These are phyloP conservation scores for Artibeus lituratus DNA, from an alignment of 2,797 vertebrate genomes.

Conservation along the genomic window DNA sequence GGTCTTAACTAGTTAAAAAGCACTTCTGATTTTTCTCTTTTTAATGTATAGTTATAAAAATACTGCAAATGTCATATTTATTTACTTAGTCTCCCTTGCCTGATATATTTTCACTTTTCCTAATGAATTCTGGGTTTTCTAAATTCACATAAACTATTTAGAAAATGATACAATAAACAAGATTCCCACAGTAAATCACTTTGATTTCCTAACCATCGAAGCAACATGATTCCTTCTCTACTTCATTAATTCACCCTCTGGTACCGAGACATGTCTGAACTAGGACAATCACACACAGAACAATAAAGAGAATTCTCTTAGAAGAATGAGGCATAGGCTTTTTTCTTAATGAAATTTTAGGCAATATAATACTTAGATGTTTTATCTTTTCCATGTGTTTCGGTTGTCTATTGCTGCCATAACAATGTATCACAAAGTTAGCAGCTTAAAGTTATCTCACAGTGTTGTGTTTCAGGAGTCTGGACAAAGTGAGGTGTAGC, in stretches of 20 bases:
- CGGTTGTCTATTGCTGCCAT: background rate
- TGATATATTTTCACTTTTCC: background rate
- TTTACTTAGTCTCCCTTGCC: background rate
- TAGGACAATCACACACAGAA: background rate
- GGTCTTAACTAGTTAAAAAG: background rate
- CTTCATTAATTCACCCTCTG: background rate
- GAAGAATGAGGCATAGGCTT: background rate
- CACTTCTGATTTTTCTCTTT: background rate
- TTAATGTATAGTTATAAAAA: background rate
- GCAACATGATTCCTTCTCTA: background rate
- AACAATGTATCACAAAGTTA: background rate
- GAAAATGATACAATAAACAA: background rate
- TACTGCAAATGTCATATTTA: background rate
- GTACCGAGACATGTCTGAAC: background rate
- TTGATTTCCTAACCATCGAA: background rate
- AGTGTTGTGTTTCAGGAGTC: background rate
- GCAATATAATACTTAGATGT: background rate
- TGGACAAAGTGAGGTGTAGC: background rate
- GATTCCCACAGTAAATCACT: background rate
- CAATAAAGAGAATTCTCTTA: background rate
- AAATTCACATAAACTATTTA: background rate
- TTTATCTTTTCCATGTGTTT: background rate
- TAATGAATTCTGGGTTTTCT: background rate
- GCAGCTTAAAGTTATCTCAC: background rate
- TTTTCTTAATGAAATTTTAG: constrained; percentile 11